Evolutionary conservation across 2,888 invertebrate genomes (phyloP), one percentile per base, ranked within the genome.

Genomic region (Hyposoter didymator): DNA sequence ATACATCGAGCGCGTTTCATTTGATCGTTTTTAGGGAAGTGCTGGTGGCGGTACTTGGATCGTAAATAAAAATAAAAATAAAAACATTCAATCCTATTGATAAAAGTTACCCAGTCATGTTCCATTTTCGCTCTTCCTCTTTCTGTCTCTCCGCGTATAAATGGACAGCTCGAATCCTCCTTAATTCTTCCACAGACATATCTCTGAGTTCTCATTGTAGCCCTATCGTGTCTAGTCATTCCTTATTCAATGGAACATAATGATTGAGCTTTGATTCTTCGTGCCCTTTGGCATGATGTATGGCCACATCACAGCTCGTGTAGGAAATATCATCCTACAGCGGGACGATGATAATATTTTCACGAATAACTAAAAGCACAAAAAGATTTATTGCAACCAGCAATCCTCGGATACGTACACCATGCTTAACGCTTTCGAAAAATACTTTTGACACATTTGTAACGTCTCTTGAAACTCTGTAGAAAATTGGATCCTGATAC

Each of bases 41-140:
- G 80, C 78, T 22, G 76, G 66, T 22, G 76, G 66, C 66, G 52
- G 74, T 74, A 73, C 59, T 81, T 64, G 76, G 62, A 82, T 66
- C 72, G 55, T 78, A 45, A 74, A 74, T 73, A 73, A 82, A 85
- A 45, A 82, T 35, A 62, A 84, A 83, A 4, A 78, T 35, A 49
- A 55, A 70, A 62, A 66, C 52, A 75, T 75, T 47, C 52, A 47
- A 67, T 19, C 8, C 67, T 55, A 83, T 62, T 3, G 80, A 67
- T 85, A 76, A 85, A 83, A 80, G 80, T 83, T 76, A 85, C 78
- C 69, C 85, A 78, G 83, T 73, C 73, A 47, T 73, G 83, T 69
- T 83, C 85, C 83, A 83, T 81, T 85, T 88, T 88, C 73, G 47
- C 75, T 43, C 73, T 81, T 74, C 72, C 84, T 78, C 84, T 28